Evolutionary conservation across 2,113 vertebrate species (phyloP).

Genomic region (Ameiurus melas): DNA sequence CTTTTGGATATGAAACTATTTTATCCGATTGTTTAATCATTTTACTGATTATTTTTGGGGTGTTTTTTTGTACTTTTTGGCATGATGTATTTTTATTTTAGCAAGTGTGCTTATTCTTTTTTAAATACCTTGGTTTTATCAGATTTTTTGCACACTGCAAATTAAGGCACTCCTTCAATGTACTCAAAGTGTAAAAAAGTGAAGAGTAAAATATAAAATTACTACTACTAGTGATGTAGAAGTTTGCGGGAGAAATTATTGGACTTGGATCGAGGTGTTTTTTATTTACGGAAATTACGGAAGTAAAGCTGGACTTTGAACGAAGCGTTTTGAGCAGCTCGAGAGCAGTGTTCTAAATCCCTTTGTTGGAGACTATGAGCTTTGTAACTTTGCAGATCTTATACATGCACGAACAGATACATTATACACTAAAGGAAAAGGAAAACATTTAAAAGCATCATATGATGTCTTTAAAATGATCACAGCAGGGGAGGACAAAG

Average conservation of each 20-base stretch:
- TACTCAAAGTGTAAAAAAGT: not conserved
- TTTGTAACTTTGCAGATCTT: too few relatives aligned
- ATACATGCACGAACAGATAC: too few relatives aligned
- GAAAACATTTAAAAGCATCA: too few relatives aligned
- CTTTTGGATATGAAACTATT: not conserved
- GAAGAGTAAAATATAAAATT: not conserved
- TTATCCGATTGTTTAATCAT: not conserved
- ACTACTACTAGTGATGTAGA: not conserved
- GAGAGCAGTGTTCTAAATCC: too few relatives aligned
- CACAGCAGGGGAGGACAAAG: not conserved
- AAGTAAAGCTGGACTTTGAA: too few relatives aligned
- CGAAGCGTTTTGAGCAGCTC: too few relatives aligned
- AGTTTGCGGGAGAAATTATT: too few relatives aligned
- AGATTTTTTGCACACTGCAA: not conserved
- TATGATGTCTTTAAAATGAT: not conserved
- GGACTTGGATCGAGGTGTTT: too few relatives aligned
- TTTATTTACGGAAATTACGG: too few relatives aligned
- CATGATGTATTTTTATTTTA: not conserved
- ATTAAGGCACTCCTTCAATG: not conserved
- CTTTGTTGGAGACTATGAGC: too few relatives aligned
- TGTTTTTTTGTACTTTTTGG: not conserved
- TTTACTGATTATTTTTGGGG: not conserved
- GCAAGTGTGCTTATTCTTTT: not conserved
- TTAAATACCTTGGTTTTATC: not conserved
- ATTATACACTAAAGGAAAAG: too few relatives aligned